Evolutionary conservation across 2,797 vertebrate genomes (phyloP), one percentile per base, ranked within the genome.

Genomic region (Chelon labrosus): DNA sequence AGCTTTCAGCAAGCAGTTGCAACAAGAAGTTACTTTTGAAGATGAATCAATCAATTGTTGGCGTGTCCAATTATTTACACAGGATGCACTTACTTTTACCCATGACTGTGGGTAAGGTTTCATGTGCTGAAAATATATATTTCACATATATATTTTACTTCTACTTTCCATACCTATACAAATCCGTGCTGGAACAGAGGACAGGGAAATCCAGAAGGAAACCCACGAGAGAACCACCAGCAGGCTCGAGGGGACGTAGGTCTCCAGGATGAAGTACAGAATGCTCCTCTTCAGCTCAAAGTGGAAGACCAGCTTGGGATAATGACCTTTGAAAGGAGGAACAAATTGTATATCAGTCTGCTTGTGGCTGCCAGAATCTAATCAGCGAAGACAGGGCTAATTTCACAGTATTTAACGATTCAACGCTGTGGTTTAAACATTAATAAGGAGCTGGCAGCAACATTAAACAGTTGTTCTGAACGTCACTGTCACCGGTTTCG

Each of bases 171-270:
- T 93, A 97, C 96, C 97, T 90, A 97, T 97, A 80, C 97, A 97
- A 76, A 97, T 95, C 63, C 96, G 95, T 61, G 97, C 96, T 58
- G 97, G 97, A 73, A 98, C 97, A 0, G 96, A 98, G 14, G 96
- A 96, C 65, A 97, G 93, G 31, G 96, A 97, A 82, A 97, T 98
- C 97, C 97, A 98, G 87, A 98, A 97, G 0, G 97, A 98, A 4
- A 97, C 96, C 97, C 96, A 97, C 9, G 97, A 98, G 55, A 97
- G 95, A 12, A 97, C 96, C 11, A 98, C 97, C 65, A 97, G 91
- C 20, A 97, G 93, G 84, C 96, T 97, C 5, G 97, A 97, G 25
- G 97, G 97, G 2, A 98, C 96, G 0, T 97, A 97, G 0, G 97
- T 97, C 90, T 97, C 97, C 50, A 97, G 84, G 86, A 97, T 97